Evolutionary conservation across 2,797 vertebrate genomes (phyloP).

Genomic region (Morus bassanus): DNA sequence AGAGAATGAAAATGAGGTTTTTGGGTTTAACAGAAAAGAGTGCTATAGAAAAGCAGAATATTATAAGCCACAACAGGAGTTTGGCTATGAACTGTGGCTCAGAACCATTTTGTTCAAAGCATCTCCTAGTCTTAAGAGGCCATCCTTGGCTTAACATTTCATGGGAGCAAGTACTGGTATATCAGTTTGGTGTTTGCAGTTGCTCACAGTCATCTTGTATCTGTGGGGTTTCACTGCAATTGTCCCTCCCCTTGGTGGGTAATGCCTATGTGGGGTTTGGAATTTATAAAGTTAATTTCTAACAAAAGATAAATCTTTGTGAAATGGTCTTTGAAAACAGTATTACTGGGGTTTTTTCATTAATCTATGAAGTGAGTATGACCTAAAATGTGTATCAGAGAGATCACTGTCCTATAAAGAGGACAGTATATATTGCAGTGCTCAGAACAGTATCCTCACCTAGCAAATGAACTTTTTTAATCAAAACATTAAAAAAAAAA

Average conservation of each 20-base stretch:
- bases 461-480: not conserved
- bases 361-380: not conserved
- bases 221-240: accelerated
- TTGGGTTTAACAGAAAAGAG: not conserved
- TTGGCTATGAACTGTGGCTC: not conserved
- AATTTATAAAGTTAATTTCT: not conserved
- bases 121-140: not conserved
- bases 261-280: accelerated
- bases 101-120: not conserved
- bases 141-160: not conserved
- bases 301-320: not conserved
- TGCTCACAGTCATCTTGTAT: not conserved
- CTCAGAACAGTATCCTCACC: not conserved
- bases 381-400: not conserved
- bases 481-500: not conserved
- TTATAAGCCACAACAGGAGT: not conserved
- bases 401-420: not conserved
- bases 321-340: not conserved
- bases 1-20: not conserved
- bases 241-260: not conserved
- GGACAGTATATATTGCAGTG: not conserved
- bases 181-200: not conserved
- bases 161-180: not conserved
- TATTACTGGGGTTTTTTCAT: not conserved
- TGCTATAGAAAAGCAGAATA: not conserved